Evolutionary conservation across 2,797 vertebrate genomes (phyloP).

Genomic region (Diceros bicornis): DNA sequence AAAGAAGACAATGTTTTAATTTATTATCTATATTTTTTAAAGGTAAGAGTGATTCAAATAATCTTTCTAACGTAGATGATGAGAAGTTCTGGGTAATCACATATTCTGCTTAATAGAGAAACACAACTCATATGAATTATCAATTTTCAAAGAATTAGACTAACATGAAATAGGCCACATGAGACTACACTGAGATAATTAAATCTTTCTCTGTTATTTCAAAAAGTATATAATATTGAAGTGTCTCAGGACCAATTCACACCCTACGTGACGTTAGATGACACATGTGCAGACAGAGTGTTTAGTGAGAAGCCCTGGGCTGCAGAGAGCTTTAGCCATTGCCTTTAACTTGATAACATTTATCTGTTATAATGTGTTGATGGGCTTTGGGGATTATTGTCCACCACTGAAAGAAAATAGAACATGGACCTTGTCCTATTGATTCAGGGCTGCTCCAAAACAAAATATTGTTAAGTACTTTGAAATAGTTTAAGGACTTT

Average conservation of each 20-base stretch:
- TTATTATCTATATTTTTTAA: neutral
- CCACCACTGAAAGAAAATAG: neutral
- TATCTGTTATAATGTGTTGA: neutral
- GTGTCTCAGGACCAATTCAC: neutral
- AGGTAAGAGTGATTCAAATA: neutral
- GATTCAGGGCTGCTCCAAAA: neutral
- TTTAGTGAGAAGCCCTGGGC: neutral
- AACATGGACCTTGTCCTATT: neutral
- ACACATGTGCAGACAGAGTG: neutral
- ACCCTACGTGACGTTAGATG: neutral
- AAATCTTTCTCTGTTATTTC: neutral
- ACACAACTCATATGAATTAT: neutral
- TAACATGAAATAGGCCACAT: neutral
- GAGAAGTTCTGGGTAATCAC: neutral
- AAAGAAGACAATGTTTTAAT: neutral
- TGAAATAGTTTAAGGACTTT: neutral
- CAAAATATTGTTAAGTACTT: neutral
- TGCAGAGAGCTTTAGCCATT: neutral
- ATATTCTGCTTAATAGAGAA: neutral
- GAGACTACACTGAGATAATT: neutral
- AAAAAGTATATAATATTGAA: neutral
- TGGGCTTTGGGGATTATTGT: neutral
- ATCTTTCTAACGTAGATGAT: neutral
- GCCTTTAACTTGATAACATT: neutral
- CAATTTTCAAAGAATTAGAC: neutral